Base-by-base conservation (phyloP, 2,888 invertebrate genomes). In the Emesis russula region DNA sequence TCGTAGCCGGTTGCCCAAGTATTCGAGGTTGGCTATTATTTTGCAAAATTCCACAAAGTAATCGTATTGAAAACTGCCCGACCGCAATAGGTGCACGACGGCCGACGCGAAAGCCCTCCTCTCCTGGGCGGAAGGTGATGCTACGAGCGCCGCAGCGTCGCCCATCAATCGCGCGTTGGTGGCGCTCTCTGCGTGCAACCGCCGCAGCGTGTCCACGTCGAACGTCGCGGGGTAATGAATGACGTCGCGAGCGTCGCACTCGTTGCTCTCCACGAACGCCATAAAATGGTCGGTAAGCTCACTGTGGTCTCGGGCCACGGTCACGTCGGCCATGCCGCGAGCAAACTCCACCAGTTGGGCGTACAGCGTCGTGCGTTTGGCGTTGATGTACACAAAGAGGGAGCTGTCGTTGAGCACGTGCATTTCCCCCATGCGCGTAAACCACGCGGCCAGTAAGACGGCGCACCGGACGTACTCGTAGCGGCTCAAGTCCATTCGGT, bases 21-120 rank as follows among this genome's bases (percentile, higher is more conserved):
- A 74, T 15, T 74, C 74, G 74, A 75, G 53, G 53, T 53, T 48
- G 53, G 53, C 48, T 31, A 75, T 75, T 31, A 75, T 53, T 75
- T 75, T 75, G 48, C 53, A 75, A 25, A 75, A 75, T 48, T 75
- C 75, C 31, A 75, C 75, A 75, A 75, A 48, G 48, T 75, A 75
- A 53, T 75, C 75, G 48, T 75, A 75, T 33, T 75, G 48, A 75
- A 75, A 75, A 15, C 75, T 75, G 31, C 48, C 75, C 53, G 71
- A 73, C 58, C 71, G 53, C 79, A 71, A 58, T 33, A 77, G 25
- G 48, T 58, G 68, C 48, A 53, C 75, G 70, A 85, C 68, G 74
- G 79, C 75, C 75, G 80, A 74, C 25, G 74, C 74, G 74, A 74
- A 31, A 3, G 44, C 44, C 44, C 44, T 74, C 74, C 41, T 74